Evolutionary conservation across 2,113 vertebrate species (phyloP).

Genomic region (Eidolon helvum): DNA sequence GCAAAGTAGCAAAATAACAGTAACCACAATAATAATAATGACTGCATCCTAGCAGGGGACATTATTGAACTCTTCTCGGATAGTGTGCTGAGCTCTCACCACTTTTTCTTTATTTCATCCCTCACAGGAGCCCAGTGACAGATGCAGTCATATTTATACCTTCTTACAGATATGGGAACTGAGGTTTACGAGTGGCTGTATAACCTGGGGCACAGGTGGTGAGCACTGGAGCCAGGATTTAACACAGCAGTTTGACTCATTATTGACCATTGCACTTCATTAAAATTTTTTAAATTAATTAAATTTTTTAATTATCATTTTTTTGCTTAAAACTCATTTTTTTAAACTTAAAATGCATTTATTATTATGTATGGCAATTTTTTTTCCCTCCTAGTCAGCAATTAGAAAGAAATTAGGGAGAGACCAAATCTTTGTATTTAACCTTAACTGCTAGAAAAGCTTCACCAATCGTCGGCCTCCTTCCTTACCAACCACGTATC

Average conservation of each 20-base stretch:
- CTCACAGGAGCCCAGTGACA: background rate
- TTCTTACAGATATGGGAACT: background rate
- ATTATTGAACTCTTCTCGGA: background rate
- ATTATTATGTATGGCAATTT: background rate
- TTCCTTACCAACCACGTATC: background rate
- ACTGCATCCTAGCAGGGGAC: background rate
- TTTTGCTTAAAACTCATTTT: background rate
- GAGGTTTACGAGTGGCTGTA: background rate
- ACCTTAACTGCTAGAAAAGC: background rate
- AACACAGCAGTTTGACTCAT: background rate
- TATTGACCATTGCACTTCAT: background rate
- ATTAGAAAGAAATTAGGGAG: background rate
- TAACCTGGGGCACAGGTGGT: background rate
- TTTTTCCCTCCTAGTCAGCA: background rate
- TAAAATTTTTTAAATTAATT: background rate
- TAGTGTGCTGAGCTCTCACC: background rate
- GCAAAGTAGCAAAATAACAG: background rate
- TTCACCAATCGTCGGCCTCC: background rate
- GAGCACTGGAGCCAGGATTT: background rate
- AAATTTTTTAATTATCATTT: background rate
- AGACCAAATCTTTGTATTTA: background rate
- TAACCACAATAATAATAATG: background rate
- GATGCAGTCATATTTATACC: background rate
- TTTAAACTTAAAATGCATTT: background rate
- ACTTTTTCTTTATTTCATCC: background rate